Evolutionary conservation across 1,140 invertebrate genomes (phyloP).

Genomic region (Aphis craccivora): DNA sequence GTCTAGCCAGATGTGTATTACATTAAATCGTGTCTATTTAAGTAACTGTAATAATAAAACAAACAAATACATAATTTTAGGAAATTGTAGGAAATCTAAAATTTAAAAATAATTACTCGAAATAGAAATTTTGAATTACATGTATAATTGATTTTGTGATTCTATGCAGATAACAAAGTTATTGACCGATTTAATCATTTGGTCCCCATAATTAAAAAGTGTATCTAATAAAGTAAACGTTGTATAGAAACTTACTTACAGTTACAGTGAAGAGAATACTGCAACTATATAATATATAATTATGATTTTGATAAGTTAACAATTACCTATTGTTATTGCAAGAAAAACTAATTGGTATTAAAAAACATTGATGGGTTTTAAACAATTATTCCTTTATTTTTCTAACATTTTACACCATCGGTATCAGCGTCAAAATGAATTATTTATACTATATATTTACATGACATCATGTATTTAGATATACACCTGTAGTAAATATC

Average conservation of each 20-base stretch:
- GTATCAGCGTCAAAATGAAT: neutral
- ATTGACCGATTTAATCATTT: slow-evolving; percentile 10
- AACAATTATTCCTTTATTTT: neutral
- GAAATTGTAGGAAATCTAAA: neutral
- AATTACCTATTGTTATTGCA: neutral
- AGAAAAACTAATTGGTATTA: neutral
- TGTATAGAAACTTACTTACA: neutral
- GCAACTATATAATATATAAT: slow-evolving; percentile 1
- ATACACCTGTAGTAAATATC: neutral
- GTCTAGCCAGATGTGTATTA: neutral
- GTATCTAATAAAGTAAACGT: neutral
- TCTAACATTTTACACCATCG: neutral
- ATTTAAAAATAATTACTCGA: neutral
- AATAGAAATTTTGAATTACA: slow-evolving; percentile 20
- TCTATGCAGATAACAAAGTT: neutral
- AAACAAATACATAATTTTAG: neutral
- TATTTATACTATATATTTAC: neutral
- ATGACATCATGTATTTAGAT: neutral
- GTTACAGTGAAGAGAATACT: neutral
- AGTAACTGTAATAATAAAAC: neutral
- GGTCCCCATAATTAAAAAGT: slow-evolving; percentile 10
- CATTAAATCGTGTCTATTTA: neutral
- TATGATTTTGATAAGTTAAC: neutral
- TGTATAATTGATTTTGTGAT: neutral
- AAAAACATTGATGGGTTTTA: neutral